Base-by-base conservation (phyloP, 2,888 invertebrate genomes). In the Parascotia fuliginaria region DNA sequence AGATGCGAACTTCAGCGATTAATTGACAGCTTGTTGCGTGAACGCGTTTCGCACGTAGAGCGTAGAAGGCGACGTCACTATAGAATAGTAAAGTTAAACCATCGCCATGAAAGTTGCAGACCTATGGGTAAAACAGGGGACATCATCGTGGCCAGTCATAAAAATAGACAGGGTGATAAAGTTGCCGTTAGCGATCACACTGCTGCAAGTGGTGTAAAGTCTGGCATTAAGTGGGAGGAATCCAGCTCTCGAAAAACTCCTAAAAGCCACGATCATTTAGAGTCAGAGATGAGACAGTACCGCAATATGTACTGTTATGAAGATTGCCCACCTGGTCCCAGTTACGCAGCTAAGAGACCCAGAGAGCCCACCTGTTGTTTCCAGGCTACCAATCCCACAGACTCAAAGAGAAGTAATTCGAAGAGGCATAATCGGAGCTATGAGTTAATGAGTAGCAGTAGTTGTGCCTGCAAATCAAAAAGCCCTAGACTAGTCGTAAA, bases 91-190 rank as follows among this genome's bases (percentile, higher is more conserved):
- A 92, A 91, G 71, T 63, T 91, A 22, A 91, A 89, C 55, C 85
- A 90, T 57, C 78, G 90, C 4, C 88, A 90, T 49, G 89, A 90
- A 70, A 89, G 74, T 55, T 85, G 85, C 52, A 75, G 86, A 52
- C 75, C 88, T 2, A 56, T 90, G 5, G 92, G 92, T 3, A 92
- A 92, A 70, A 91, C 90, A 12, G 91, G 91, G 2, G 91, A 90
- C 63, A 89, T 92, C 11, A 91, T 92, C 40, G 92, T 92, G 6
- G 92, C 92, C 7, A 91, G 88, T 63, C 86, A 91, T 50, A 90
- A 91, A 65, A 83, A 85, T 45, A 83, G 70, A 39, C 79, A 78
- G 15, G 73, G 75, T 3, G 85, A 85, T 27, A 82, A 87, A 14
- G 60, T 73, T 4, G 60, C 71, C 1, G 72, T 72, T 1, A 84